Base-by-base conservation (phyloP, 2,888 invertebrate genomes). In the Chymomyza fuscimana region DNA sequence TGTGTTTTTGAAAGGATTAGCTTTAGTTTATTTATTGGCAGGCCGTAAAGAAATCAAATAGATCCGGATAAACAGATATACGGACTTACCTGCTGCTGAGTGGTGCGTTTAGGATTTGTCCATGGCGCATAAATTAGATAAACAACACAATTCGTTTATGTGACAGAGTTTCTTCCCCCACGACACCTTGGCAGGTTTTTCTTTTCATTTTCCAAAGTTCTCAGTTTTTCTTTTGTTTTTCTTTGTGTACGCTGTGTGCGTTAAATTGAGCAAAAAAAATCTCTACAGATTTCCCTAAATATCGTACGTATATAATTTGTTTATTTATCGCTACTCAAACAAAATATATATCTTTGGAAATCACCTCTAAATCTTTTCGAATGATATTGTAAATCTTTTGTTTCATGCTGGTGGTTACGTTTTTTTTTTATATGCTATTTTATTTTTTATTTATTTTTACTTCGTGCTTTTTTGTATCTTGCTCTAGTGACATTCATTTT, bases 241-340 rank as follows among this genome's bases (percentile, higher is more conserved):
- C 61, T 64, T 54, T 63, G 54, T 66, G 51, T 59, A 32, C 63
- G 63, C 25, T 60, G 51, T 65, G 50, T 78, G 51, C 67, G 52
- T 80, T 67, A 75, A 76, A 82, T 74, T 74, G 63, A 63, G 69
- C 62, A 66, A 68, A 72, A 72, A 73, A 69, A 72, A 74, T 59
- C 56, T 50, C 36, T 61, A 52, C 69, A 67, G 67, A 62, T 66
- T 71, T 62, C 65, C 52, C 63, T 40, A 76, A 69, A 73, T 52
- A 10, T 36, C 10, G 61, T 19, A 60, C 19, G 32, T 54, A 67
- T 71, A 65, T 65, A 78, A 82, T 81, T 85, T 85, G 82, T 86
- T 89, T 89, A 89, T 90, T 89, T 89, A 89, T 89, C 85, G 80
- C 87, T 80, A 81, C 84, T 81, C 82, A 89, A 88, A 85, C 80